Conservation (phyloP, 1,140 invertebrate genomes). For the Papilio helenus region DNA sequence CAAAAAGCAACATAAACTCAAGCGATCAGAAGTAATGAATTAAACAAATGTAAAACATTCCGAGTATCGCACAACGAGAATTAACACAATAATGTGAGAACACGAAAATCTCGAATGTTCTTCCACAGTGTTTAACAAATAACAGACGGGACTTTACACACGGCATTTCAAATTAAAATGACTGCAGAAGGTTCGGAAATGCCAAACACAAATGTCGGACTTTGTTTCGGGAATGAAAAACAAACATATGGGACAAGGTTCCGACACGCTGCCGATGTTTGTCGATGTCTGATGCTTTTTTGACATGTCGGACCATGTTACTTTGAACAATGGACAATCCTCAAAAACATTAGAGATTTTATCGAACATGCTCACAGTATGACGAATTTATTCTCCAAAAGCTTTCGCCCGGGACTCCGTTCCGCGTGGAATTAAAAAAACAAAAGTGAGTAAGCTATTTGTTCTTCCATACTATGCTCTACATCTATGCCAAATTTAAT, state of each 20-base stretch:
- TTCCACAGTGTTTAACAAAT: conserved; percentile 1
- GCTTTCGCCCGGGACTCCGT: too few relatives aligned
- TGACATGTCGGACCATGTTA: conserved; percentile 42
- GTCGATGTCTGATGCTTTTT: conserved; percentile 47
- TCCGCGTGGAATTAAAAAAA: too few relatives aligned
- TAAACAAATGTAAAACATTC: background rate
- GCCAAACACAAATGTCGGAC: background rate
- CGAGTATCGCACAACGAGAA: background rate
- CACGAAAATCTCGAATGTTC: conserved; percentile 7
- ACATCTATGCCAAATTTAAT: background rate
- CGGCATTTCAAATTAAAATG: conserved; percentile 11
- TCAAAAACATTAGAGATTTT: conserved; percentile 37
- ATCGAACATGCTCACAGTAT: background rate
- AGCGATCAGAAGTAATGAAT: background rate
- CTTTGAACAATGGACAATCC: conserved; percentile 42
- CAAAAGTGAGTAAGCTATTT: too few relatives aligned
- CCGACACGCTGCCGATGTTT: conserved; percentile 41
- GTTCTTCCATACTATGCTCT: too few relatives aligned
- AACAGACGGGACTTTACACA: conserved; percentile 21
- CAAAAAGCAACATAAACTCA: background rate
- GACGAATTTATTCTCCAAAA: background rate
- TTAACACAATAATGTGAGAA: background rate
- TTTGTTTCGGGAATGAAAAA: conserved; percentile 42
- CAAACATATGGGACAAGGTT: conserved; percentile 46
- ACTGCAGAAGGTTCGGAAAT: conserved; percentile 22